Evolutionary conservation across 2,888 invertebrate species (phyloP), one percentile per base, ranked within the genome.

Genomic region (Rhopalosiphum nymphaeae): DNA sequence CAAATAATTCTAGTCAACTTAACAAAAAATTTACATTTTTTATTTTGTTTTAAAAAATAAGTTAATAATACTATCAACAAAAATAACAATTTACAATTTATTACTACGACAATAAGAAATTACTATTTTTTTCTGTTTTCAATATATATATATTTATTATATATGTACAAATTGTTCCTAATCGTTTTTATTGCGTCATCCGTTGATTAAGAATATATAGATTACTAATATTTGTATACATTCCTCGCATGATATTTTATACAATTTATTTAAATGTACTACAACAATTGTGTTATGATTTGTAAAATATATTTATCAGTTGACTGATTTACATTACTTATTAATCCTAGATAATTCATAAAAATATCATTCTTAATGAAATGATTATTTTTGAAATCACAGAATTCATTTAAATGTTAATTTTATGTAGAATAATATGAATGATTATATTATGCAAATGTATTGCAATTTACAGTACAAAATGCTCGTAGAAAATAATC

Each of bases 1-100:
- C 11, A 89, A 36, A 89, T 93, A 94, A 94, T 57, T 94, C 94
- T 94, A 94, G 94, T 94, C 94, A 94, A 91, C 85, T 49, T 46
- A 91, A 44, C 9, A 92, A 46, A 57, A 67, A 89, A 67, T 86
- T 46, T 91, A 46, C 61, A 94, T 90, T 87, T 67, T 92, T 89
- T 90, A 53, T 92, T 94, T 94, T 87, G 44, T 94, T 92, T 21
- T 91, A 57, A 49, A 67, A 89, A 90, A 84, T 93, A 89, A 93
- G 57, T 90, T 29, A 42, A 67, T 89, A 53, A 87, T 78, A 78
- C 44, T 56, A 44, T 78, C 42, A 42, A 89, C 46, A 91, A 49
- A 78, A 56, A 44, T 13, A 91, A 49, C 7, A 89, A 53, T 93
- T 11, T 53, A n/a, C 56, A 78, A 93, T 78, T 89, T 89, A 53